These are phyloP conservation scores for Hirundichthys speculiger DNA, from an alignment of 2,113 vertebrate genomes.

Conservation along the genomic window DNA sequence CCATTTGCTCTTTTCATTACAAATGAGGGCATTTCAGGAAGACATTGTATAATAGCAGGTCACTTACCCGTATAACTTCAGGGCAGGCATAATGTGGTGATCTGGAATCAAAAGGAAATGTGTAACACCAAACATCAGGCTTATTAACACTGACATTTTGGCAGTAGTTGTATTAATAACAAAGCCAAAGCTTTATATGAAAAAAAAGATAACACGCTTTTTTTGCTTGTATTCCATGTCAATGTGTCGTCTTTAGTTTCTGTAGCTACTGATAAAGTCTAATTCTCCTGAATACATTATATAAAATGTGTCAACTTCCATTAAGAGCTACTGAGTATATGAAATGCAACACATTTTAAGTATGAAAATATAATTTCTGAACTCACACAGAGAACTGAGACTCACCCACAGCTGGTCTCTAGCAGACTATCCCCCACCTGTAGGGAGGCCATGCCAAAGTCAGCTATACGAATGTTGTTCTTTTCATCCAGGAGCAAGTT, in stretches of 20 bases:
- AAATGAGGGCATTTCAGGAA: slow-evolving; percentile 12
- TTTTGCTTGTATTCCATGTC: background rate
- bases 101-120: slow-evolving; percentile 59
- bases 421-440: slow-evolving; percentile 94
- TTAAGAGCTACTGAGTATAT: background rate
- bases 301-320: background rate
- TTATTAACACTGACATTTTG: background rate
- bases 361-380: background rate
- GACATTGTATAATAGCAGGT: background rate
- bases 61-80: slow-evolving; percentile 91
- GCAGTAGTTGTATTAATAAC: too few species aligned
- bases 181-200: background rate
- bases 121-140: background rate
- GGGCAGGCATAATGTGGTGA: slow-evolving; percentile 94
- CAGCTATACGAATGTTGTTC: slow-evolving; percentile 93
- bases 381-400: slow-evolving; percentile 24
- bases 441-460: slow-evolving; percentile 94
- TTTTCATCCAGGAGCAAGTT: slow-evolving; percentile 93
- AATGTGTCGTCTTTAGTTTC: background rate
- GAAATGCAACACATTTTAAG: slow-evolving; percentile 1
- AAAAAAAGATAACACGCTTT: background rate
- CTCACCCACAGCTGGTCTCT: slow-evolving; percentile 96
- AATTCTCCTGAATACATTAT: background rate
- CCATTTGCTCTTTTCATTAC: slow-evolving; percentile 9
- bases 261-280: background rate